These are phyloP conservation scores for Euura saliciscinereae DNA, from an alignment of 1,140 invertebrate genomes.

Conservation along the genomic window DNA sequence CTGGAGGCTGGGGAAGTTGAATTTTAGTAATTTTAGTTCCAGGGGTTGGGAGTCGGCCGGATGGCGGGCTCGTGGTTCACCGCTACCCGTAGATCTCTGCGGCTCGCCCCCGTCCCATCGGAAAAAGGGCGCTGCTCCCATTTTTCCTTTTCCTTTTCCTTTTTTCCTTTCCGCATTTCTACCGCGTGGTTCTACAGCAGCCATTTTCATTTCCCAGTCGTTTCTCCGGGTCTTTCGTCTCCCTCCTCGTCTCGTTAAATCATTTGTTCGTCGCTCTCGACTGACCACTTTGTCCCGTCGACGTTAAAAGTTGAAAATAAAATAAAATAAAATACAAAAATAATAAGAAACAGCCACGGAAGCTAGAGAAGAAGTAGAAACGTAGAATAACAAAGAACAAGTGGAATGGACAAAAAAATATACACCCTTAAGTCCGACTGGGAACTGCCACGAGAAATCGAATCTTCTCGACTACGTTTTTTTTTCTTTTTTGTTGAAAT, in stretches of 20 bases:
- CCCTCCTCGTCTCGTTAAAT: constrained; percentile 55
- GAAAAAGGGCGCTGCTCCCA: too few species aligned
- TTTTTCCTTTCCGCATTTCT: neutral
- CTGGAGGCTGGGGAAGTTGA: neutral
- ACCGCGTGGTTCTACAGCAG: neutral
- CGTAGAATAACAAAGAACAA: too few species aligned
- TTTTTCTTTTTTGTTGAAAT: neutral
- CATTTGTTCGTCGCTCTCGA: constrained; percentile 50
- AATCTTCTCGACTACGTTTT: neutral
- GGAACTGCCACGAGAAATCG: too few species aligned
- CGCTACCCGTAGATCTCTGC: neutral
- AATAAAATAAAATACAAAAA: neutral
- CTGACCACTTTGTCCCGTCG: constrained; percentile 13
- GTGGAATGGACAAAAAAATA: too few species aligned
- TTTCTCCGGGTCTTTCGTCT: constrained; percentile 30
- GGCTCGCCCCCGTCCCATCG: neutral
- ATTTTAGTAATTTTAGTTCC: constrained; percentile 19
- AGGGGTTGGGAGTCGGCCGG: neutral
- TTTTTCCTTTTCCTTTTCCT: too few species aligned
- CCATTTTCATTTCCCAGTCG: constrained; percentile 18
- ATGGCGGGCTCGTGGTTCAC: neutral
- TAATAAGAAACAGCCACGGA: too few species aligned
- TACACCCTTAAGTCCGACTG: too few species aligned
- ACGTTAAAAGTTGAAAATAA: neutral
- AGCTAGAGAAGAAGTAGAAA: too few species aligned